Conservation (phyloP, 2,113 vertebrate genomes). For the Arothron firmamentum region DNA sequence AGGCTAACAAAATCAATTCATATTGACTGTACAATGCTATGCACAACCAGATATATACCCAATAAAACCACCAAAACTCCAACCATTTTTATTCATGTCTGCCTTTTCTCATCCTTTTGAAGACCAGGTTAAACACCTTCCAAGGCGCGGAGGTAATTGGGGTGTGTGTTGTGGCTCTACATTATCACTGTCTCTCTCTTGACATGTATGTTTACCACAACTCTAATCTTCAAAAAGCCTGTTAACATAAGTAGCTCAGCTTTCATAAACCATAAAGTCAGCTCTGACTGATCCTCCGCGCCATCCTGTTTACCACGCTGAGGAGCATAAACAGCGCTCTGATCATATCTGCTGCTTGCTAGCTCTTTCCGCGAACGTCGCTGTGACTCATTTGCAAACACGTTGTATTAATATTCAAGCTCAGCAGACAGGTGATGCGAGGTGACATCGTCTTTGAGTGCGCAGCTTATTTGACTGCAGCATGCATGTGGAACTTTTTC, state of each 20-base stretch:
- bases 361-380: conserved; percentile 48
- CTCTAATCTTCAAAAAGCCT: conserved; percentile 78
- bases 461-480: conserved; percentile 50
- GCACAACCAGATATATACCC: conserved; percentile 30
- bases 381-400: conserved; percentile 59
- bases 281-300: conserved; percentile 72
- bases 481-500: conserved; percentile 36
- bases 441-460: conserved; percentile 50
- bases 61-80: conserved; percentile 12
- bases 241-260: conserved; percentile 79
- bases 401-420: conserved; percentile 70
- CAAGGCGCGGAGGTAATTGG: conserved; percentile 58
- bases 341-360: conserved; percentile 64
- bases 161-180: conserved; percentile 54
- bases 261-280: conserved; percentile 77
- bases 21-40: conserved; percentile 46
- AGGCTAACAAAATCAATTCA: conserved; percentile 52
- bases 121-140: conserved; percentile 58
- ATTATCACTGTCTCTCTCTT: conserved; percentile 63
- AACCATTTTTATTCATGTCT: conserved; percentile 19
- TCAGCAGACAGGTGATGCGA: conserved; percentile 61
- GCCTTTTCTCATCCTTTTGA: conserved; percentile 38
- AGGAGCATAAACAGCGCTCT: conserved; percentile 63
- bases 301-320: conserved; percentile 76
- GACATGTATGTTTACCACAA: conserved; percentile 75